These are phyloP conservation scores for Hirudinaria manillensis DNA, from an alignment of 2,888 invertebrate genomes.

Conservation along the genomic window DNA sequence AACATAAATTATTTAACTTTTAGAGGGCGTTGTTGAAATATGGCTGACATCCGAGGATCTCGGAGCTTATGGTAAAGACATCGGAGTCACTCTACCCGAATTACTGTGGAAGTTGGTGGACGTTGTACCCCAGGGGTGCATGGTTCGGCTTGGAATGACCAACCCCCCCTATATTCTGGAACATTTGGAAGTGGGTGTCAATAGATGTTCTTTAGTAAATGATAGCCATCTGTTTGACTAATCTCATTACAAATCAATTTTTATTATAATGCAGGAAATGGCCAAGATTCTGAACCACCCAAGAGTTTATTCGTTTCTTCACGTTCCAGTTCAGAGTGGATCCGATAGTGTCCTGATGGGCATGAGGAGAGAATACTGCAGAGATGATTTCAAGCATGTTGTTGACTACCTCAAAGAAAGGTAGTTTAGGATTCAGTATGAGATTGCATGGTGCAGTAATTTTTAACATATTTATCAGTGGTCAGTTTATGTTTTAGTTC, in stretches of 20 bases:
- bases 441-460: neutral
- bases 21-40: conserved; percentile 87
- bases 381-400: conserved; percentile 80
- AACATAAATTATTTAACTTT: conserved; percentile 49
- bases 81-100: conserved; percentile 78
- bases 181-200: conserved; percentile 65
- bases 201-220: too few species aligned
- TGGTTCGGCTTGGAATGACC: conserved; percentile 83
- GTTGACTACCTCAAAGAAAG: conserved; percentile 73
- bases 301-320: conserved; percentile 86
- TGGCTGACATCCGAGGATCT: conserved; percentile 98
- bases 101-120: conserved; percentile 78
- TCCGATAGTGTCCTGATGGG: conserved; percentile 86
- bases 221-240: neutral
- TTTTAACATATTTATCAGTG: neutral
- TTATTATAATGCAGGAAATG: conserved; percentile 62
- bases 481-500: too few species aligned
- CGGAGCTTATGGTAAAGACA: conserved; percentile 92
- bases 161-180: conserved; percentile 97
- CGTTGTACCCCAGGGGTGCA: conserved; percentile 58
- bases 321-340: conserved; percentile 94
- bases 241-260: neutral
- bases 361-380: conserved; percentile 90
- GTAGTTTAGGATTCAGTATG: conserved; percentile 54
- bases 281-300: conserved; percentile 77